phyloP scores from a whole-genome alignment of 2,113 vertebrate species.

The Diglossa brunneiventris region DNA sequence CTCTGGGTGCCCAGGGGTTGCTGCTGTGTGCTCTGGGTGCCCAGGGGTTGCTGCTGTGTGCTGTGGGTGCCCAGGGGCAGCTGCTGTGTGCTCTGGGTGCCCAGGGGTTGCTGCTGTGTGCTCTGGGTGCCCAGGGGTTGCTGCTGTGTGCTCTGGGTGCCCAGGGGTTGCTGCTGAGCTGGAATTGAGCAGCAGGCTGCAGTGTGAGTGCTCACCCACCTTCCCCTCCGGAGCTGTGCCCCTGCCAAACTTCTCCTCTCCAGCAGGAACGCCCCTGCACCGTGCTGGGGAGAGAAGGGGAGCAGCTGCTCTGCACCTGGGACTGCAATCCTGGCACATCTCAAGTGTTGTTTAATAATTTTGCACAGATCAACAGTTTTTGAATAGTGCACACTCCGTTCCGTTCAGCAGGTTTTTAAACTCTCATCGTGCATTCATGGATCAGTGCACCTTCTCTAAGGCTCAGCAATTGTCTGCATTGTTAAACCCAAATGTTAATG shows the following conservation, averaged over 20 bases:
- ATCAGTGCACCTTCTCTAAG: too few relatives aligned
- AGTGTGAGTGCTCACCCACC: background rate
- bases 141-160: too few relatives aligned
- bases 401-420: too few relatives aligned
- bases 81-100: too few relatives aligned
- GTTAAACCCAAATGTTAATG: slow-evolving; percentile 58
- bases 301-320: slow-evolving; percentile 60
- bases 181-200: background rate
- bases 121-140: too few relatives aligned
- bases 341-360: slow-evolving; percentile 4
- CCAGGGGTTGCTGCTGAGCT: background rate
- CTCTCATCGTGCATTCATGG: too few relatives aligned
- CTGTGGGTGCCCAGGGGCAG: too few relatives aligned
- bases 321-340: slow-evolving; percentile 17
- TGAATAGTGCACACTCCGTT: slow-evolving; percentile 22
- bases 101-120: too few relatives aligned
- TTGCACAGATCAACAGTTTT: slow-evolving; percentile 54
- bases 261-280: background rate
- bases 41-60: too few relatives aligned
- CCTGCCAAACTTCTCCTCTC: background rate
- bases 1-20: too few relatives aligned
- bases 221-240: background rate
- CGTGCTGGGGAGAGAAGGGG: background rate
- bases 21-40: too few relatives aligned
- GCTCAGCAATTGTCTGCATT: slow-evolving; percentile 15